Percentiles rank a stretch among this genome's conserved stretches.
Conservation (phyloP, 2,888 invertebrate genomes). For the Synergus japonicus region DNA sequence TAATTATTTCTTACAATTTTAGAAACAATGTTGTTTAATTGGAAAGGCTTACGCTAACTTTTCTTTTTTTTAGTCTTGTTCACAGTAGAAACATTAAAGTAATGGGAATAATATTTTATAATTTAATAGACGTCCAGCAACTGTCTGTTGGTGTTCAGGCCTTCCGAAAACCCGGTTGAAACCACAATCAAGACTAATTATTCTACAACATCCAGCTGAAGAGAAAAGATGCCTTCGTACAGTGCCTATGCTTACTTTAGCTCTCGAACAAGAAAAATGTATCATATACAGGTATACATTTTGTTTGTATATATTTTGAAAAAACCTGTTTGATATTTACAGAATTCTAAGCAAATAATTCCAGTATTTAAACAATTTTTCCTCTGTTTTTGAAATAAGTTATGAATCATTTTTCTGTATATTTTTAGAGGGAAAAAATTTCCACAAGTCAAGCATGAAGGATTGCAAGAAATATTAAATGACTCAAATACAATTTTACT, state of each 20-base stretch:
- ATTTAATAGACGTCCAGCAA: slow-evolving; percentile 85
- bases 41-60: too few relatives aligned
- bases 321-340: neutral
- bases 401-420: neutral
- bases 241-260: slow-evolving; percentile 91
- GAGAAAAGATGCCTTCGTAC: slow-evolving; percentile 93
- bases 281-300: slow-evolving; percentile 76
- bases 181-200: slow-evolving; percentile 86
- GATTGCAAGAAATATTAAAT: slow-evolving; percentile 83
- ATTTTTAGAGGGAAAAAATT: slow-evolving; percentile 91
- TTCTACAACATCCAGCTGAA: slow-evolving; percentile 96
- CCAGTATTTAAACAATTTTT: too few relatives aligned
- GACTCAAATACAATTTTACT: slow-evolving; percentile 86
- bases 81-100: neutral
- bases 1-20: too few relatives aligned
- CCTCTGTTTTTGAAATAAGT: neutral
- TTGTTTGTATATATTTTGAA: neutral
- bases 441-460: slow-evolving; percentile 83
- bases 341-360: too few relatives aligned
- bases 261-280: slow-evolving; percentile 87
- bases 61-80: too few relatives aligned
- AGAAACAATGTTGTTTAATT: too few relatives aligned
- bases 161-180: slow-evolving; percentile 85
- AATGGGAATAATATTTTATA: neutral
- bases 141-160: slow-evolving; percentile 94